Evolutionary conservation across 2,888 invertebrate species (phyloP).

Genomic region (Tanypteryx hageni): DNA sequence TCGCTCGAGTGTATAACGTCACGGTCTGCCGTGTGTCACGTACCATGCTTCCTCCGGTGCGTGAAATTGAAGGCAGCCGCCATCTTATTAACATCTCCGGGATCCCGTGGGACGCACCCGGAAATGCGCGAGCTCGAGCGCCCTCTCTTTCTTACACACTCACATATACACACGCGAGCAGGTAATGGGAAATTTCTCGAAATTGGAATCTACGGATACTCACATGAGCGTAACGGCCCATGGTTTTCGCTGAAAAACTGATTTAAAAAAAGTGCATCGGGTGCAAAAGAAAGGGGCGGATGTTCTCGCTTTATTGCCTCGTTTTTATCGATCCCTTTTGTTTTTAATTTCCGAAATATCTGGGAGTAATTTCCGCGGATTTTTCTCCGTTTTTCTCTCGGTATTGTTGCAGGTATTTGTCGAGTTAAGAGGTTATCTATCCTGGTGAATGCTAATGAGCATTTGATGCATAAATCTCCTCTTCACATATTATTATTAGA

Average conservation of each 20-base stretch:
- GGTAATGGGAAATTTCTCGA: not conserved
- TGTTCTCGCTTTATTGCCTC: no score
- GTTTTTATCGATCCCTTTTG: no score
- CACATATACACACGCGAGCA: not conserved
- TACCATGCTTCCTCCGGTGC: slow-evolving; percentile 30
- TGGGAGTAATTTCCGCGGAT: no score
- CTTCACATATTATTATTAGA: no score
- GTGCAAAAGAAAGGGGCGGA: no score
- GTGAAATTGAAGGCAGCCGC: slow-evolving; percentile 31
- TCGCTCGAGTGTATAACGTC: slow-evolving; percentile 20
- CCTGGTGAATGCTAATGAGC: no score
- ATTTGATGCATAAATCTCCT: no score
- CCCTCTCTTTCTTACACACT: not conserved
- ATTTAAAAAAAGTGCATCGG: not conserved
- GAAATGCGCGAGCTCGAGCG: not conserved
- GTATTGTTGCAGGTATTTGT: no score
- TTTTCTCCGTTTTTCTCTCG: no score
- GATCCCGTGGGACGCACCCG: not conserved
- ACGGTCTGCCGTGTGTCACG: slow-evolving; percentile 11
- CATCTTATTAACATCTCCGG: not conserved
- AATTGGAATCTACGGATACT: not conserved
- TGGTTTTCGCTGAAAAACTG: not conserved
- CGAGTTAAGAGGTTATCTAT: no score
- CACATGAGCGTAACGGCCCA: no score
- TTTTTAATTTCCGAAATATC: no score